phyloP scores from a whole-genome alignment of 2,888 invertebrate species.

The Thymelicus acteon region DNA sequence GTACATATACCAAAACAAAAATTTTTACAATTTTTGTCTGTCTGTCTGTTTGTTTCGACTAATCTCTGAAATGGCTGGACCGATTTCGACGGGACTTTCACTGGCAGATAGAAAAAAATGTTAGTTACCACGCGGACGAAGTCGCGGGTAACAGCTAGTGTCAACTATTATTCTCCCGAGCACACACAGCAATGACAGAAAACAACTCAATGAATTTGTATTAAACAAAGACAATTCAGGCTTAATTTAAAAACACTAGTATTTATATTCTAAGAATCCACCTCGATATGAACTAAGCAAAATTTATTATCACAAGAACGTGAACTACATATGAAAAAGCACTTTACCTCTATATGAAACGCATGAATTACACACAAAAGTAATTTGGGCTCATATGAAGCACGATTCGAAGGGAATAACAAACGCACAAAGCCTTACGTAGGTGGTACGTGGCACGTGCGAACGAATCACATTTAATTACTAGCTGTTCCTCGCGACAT shows the following conservation, averaged over 20 bases:
- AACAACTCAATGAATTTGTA: too few species aligned
- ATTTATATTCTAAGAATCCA: slow-evolving; percentile 1
- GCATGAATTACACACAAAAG: slow-evolving; percentile 23
- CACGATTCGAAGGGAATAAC: slow-evolving; percentile 12
- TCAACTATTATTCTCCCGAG: too few species aligned
- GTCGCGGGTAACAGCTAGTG: too few species aligned
- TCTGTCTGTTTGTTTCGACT: too few species aligned
- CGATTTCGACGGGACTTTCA: too few species aligned
- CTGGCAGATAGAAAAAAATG: too few species aligned
- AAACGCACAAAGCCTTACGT: slow-evolving; percentile 5
- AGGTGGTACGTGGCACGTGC: neutral
- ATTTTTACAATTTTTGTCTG: too few species aligned
- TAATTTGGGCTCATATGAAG: slow-evolving; percentile 18
- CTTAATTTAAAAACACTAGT: neutral
- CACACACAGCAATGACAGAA: too few species aligned
- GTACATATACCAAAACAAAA: too few species aligned
- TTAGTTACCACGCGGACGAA: too few species aligned
- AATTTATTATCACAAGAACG: slow-evolving; percentile 6
- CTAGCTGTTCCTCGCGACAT: neutral
- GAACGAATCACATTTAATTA: neutral
- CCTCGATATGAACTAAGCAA: slow-evolving; percentile 2
- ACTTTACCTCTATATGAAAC: slow-evolving; percentile 23
- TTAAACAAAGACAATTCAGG: too few species aligned
- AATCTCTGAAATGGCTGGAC: too few species aligned
- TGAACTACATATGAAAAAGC: slow-evolving; percentile 15